These are phyloP conservation scores for Drosophila infuscata DNA, from an alignment of 2,888 invertebrate genomes.

Conservation along the genomic window DNA sequence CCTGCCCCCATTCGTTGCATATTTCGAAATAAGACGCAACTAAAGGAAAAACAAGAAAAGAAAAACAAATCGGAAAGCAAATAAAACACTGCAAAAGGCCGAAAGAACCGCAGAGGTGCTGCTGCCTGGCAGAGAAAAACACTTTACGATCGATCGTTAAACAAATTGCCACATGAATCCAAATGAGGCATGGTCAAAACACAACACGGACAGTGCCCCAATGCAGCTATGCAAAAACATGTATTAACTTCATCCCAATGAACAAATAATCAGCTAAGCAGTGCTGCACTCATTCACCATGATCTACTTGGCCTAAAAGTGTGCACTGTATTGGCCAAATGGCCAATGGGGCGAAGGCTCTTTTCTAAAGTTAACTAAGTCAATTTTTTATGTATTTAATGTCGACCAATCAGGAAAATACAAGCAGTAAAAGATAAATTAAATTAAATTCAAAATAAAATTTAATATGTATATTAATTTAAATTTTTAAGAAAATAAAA, in stretches of 20 bases:
- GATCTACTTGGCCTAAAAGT: conserved; percentile 6
- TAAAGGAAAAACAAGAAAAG: conserved; percentile 23
- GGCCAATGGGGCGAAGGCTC: not conserved
- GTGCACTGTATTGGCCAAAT: not conserved
- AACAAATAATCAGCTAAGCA: conserved; percentile 2
- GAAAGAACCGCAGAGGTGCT: conserved; percentile 52
- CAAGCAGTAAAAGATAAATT: not conserved
- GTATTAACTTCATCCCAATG: not conserved
- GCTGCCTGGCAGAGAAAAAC: conserved; percentile 45
- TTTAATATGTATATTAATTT: too few relatives aligned
- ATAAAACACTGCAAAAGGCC: conserved; percentile 29
- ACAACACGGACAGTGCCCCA: conserved; percentile 36
- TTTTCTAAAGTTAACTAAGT: not conserved
- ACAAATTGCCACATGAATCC: conserved; percentile 81
- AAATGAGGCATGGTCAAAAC: conserved; percentile 79
- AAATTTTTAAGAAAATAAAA: not conserved
- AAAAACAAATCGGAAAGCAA: conserved; percentile 49
- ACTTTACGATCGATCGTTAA: conserved; percentile 84
- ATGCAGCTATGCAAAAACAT: not conserved
- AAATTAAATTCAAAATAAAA: not conserved
- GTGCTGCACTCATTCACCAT: conserved; percentile 1
- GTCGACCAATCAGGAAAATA: not conserved
- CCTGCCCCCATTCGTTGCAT: conserved; percentile 49
- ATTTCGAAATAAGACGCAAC: conserved; percentile 30
- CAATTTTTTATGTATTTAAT: not conserved